A percentile compares a stretch with the other conserved stretches of the same genome.
Evolutionary conservation across 2,113 vertebrate genomes (phyloP).

Genomic region (Sminthopsis crassicaudata): DNA sequence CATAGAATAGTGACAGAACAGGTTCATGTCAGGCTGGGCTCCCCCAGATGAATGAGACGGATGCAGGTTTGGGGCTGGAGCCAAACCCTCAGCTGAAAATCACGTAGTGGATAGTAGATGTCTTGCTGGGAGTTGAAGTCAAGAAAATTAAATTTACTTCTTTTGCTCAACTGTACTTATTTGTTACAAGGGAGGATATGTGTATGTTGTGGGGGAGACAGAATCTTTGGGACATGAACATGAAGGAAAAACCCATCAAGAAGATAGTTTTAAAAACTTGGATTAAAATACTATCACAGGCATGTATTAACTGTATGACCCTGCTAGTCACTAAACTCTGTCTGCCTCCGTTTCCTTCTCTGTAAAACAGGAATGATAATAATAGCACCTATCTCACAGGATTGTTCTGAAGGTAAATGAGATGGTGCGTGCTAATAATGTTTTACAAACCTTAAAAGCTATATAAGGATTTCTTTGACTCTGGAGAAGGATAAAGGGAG

Average conservation of each 20-base stretch:
- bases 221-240: too few relatives aligned
- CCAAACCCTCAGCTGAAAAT: neutral
- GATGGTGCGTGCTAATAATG: neutral
- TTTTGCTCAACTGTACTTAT: neutral
- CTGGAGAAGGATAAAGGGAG: neutral
- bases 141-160: neutral
- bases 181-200: neutral
- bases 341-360: neutral
- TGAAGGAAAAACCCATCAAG: neutral
- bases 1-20: neutral
- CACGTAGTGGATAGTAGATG: neutral
- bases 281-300: neutral
- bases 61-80: neutral
- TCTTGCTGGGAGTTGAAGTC: neutral
- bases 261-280: neutral
- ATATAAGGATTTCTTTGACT: neutral
- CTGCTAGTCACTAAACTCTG: neutral
- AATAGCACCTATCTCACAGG: neutral
- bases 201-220: neutral
- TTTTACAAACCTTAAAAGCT: neutral
- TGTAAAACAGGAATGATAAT: neutral
- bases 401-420: neutral
- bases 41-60: neutral
- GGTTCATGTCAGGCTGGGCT: neutral
- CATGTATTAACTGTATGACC: neutral